These are phyloP conservation scores for Amphiura filiformis DNA, from an alignment of 35 echinoderm and acorn worm genomes.

Conservation along the genomic window DNA sequence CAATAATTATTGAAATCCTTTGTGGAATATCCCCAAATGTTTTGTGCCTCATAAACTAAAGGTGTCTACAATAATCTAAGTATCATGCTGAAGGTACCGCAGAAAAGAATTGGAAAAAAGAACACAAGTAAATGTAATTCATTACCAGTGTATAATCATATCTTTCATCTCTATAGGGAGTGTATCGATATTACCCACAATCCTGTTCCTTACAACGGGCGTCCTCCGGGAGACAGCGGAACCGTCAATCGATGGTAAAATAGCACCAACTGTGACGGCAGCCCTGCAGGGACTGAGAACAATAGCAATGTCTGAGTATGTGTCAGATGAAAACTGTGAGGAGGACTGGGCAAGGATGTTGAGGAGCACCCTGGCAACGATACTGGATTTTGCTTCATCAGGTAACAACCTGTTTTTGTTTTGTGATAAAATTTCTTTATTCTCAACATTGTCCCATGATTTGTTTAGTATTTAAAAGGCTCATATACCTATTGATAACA, in stretches of 20 bases:
- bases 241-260: conserved; percentile 63
- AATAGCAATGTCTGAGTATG: conserved; percentile 61
- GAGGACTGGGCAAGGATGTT: conserved; percentile 89
- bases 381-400: conserved; percentile 77
- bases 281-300: conserved; percentile 74
- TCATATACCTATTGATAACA: too few relatives aligned
- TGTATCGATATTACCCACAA: conserved; percentile 88
- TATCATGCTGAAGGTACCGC: too few relatives aligned
- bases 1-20: too few relatives aligned
- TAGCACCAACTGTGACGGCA: conserved; percentile 66
- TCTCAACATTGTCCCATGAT: background rate
- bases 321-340: conserved; percentile 53
- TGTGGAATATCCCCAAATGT: too few relatives aligned
- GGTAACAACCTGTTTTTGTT: conserved; percentile 32
- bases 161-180: conserved; percentile 71
- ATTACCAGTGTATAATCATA: too few relatives aligned
- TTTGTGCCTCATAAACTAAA: too few relatives aligned
- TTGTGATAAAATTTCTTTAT: background rate
- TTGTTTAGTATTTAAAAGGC: too few relatives aligned
- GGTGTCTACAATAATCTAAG: too few relatives aligned
- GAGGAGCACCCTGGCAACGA: conserved; percentile 83
- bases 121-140: too few relatives aligned
- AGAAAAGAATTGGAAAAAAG: too few relatives aligned
- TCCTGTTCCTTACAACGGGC: conserved; percentile 95
- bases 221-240: conserved; percentile 86